Conservation (phyloP, 2,113 vertebrate genomes). For the Daubentonia madagascariensis region DNA sequence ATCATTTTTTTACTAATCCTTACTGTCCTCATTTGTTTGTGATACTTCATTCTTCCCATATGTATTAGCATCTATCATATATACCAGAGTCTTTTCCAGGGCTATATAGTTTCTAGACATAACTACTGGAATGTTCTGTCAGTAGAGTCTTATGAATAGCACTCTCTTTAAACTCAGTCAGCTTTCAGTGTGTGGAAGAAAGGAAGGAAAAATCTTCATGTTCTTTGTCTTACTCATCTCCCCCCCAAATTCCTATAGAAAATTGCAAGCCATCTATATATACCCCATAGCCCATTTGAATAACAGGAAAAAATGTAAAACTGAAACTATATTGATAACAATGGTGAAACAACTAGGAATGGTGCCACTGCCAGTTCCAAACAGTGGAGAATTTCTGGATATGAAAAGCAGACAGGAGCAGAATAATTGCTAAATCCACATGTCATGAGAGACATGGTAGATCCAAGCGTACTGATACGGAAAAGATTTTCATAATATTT, state of each 20-base stretch:
- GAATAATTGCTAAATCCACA: not conserved
- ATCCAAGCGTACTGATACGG: not conserved
- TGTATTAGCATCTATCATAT: not conserved
- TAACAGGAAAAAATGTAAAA: not conserved
- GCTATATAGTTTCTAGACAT: not conserved
- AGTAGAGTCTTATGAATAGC: not conserved
- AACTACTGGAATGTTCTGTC: not conserved
- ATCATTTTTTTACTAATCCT: not conserved
- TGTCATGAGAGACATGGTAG: not conserved
- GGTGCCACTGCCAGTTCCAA: not conserved
- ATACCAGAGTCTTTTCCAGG: not conserved
- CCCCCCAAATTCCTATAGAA: not conserved
- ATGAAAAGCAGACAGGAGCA: not conserved
- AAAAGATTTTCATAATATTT: not conserved
- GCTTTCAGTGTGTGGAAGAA: not conserved
- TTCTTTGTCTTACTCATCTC: not conserved
- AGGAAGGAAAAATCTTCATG: not conserved
- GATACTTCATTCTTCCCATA: not conserved
- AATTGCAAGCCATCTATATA: not conserved
- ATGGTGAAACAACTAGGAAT: not conserved
- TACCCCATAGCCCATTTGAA: not conserved
- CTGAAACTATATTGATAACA: not conserved
- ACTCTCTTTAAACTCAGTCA: not conserved
- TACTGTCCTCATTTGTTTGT: not conserved
- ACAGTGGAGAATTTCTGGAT: not conserved